Evolutionary conservation across 2,113 vertebrate genomes (phyloP).

Genomic region (Lota lota): DNA sequence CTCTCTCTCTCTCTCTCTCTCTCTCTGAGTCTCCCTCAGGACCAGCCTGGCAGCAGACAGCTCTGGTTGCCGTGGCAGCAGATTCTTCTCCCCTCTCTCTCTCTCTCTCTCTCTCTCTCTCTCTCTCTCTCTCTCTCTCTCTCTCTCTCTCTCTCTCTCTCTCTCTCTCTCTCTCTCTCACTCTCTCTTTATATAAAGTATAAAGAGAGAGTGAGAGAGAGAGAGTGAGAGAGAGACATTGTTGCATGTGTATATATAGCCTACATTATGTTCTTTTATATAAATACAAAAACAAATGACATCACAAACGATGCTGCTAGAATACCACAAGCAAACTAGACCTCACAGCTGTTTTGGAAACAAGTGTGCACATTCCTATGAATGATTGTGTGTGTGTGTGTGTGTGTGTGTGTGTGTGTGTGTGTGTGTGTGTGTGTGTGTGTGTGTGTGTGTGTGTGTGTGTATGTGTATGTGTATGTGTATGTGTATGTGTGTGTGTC

Average conservation of each 20-base stretch:
- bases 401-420: neutral
- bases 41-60: no score
- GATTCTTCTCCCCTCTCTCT: neutral
- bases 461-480: slow-evolving; percentile 4
- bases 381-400: no score
- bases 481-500: neutral
- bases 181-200: neutral
- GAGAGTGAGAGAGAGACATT: no score
- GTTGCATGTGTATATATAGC: no score
- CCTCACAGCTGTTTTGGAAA: no score
- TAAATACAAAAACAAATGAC: no score
- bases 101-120: neutral
- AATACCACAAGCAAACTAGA: no score
- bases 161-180: neutral
- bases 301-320: no score
- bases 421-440: neutral
- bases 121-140: neutral
- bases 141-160: slow-evolving; percentile 4
- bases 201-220: no score
- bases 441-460: slow-evolving; percentile 1
- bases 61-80: neutral
- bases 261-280: no score
- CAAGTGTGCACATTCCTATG: no score
- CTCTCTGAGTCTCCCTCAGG: neutral
- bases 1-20: neutral